Evolutionary conservation across 2,888 invertebrate genomes (phyloP), one percentile per base, ranked within the genome.

Genomic region (Dioctria rufipes): DNA sequence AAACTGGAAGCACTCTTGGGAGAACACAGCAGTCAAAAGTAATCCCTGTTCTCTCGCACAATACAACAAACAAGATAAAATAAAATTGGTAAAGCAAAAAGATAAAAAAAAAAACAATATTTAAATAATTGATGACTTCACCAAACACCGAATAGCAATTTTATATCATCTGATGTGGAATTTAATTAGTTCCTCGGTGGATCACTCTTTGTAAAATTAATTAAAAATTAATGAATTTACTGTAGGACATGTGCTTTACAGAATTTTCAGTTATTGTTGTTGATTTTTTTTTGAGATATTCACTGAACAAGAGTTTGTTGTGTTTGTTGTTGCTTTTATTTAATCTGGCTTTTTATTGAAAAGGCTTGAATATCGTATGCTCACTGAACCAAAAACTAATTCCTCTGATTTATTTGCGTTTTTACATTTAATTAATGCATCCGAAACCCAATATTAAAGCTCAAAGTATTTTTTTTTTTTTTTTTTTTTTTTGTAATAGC

Each of bases 181-280:
- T 71, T 71, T 71, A 71, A 71, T 71, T 71, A 71, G 71, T 71
- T 71, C 51, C 54, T 46, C 37, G 71, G 25, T 54, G 71, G 71
- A 71, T 71, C 71, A 71, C 54, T 71, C 71, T 37, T 71, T 37
- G 71, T 39, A 54, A 71, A 71, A 71, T 71, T 71, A 71, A 71
- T 71, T 71, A 71, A 71, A 71, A 71, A 71, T 71, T 71, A 71
- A 71, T 71, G 71, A 49, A 71, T 71, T 71, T 71, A 71, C 71
- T 71, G 54, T 51, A 71, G 51, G 71, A 71, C 71, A 71, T 71
- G 71, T 71, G 51, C 71, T 71, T 51, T 49, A 71, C 71, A 71
- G 71, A 71, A 54, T 25, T 51, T 71, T 39, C n/a, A 25, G 46
- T 71, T 71, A 71, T 71, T 71, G 71, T 71, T 71, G 71, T 71